These are phyloP conservation scores for Intellagama lesueurii DNA, from an alignment of 2,797 vertebrate species.

Conservation along the genomic window DNA sequence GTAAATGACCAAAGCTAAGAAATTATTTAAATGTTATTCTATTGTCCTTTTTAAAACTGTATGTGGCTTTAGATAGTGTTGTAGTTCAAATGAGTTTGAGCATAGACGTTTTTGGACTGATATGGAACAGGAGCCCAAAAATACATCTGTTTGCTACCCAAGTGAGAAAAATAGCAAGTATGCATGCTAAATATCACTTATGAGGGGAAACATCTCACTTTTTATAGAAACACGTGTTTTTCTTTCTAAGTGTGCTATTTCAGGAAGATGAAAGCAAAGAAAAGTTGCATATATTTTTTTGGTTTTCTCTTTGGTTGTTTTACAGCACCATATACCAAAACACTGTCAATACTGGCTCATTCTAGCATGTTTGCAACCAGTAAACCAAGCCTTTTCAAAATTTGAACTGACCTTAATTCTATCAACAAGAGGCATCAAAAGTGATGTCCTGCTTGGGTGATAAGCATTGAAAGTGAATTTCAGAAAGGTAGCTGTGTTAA, in stretches of 20 bases:
- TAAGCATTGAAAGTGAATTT: neutral
- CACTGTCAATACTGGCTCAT: neutral
- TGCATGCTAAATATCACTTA: neutral
- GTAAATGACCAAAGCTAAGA: too few species aligned
- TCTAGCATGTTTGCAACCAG: neutral
- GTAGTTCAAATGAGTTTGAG: neutral
- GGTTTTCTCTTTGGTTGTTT: constrained; percentile 14
- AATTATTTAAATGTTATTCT: too few species aligned
- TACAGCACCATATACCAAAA: neutral
- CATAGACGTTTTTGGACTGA: neutral
- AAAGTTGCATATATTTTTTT: neutral
- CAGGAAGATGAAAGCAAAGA: constrained; percentile 34
- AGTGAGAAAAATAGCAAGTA: constrained; percentile 3
- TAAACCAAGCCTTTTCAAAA: neutral
- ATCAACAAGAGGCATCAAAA: accelerated
- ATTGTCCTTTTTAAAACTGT: neutral
- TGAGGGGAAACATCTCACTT: constrained; percentile 19
- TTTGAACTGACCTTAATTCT: neutral
- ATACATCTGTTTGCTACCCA: neutral
- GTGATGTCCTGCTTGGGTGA: neutral
- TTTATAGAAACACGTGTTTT: constrained; percentile 10
- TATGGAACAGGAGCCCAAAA: constrained; percentile 2
- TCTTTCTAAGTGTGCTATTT: constrained; percentile 40
- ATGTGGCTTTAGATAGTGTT: neutral
- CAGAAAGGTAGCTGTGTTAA: neutral